Evolutionary conservation across 64 coral and sea anemone genomes (phyloP), one percentile per base, ranked within the genome.

Genomic region (Hydrozoanthus tunicans): DNA sequence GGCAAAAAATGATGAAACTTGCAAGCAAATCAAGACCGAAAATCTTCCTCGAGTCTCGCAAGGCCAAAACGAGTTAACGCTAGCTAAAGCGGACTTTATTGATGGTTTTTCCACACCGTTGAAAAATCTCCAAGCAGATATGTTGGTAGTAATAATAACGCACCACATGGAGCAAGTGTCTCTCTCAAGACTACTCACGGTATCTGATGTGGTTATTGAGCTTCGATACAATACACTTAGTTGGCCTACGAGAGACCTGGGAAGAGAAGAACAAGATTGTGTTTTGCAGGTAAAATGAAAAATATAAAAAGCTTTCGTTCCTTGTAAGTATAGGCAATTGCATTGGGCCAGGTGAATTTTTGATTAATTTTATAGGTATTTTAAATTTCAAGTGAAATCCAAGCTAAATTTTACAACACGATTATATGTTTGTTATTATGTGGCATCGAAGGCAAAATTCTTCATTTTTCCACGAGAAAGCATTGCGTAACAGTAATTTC

Each of bases 241-340:
- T 43, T 43, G 32, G 32, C 32, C 32, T 43, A 43, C 32, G 32
- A 43, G 32, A 43, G 32, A 43, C 32, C 32, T 43, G 32, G 32
- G 32, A 43, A 43, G 32, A 43, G 32, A 43, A 43, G 32, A 43
- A 43, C 32, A 68, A 68, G 64, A 68, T 68, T 68, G 64, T 68
- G 64, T 13, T 68, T 68, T 68, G 64, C 64, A 68, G 64, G 64
- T 68, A 67, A 67, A 67, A 67, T 0, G 64, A 67, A 67, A 67
- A 67, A 67, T 67, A 67, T 7, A 67, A 67, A 67, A 67, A 67
- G 3, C 64, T 67, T 67, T 67, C 64, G 64, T 67, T 67, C 64
- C 64, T 67, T 67, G 64, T 67, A 67, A 67, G 64, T 67, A 67
- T 67, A 67, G 64, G 64, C 64, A 67, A 67, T 67, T 67, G 64